Conservation (phyloP, 2,888 invertebrate genomes). For the Drosophila villosipedis region DNA sequence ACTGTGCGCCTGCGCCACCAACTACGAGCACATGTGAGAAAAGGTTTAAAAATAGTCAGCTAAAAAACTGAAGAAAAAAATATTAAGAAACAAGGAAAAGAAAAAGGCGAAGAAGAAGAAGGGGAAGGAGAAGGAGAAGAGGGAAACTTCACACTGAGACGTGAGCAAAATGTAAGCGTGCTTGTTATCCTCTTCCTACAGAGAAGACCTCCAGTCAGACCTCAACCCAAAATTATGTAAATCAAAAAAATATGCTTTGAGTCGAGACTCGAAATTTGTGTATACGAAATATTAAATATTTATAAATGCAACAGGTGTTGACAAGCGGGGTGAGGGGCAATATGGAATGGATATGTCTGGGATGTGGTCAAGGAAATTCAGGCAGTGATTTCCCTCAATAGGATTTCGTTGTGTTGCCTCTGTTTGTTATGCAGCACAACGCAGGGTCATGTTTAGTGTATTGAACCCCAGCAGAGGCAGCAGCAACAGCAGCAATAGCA, state of each 20-base stretch:
- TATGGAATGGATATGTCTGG: slow-evolving; percentile 6
- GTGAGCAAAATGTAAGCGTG: slow-evolving; percentile 71
- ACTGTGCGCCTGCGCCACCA: slow-evolving; percentile 30
- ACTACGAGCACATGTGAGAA: slow-evolving; percentile 35
- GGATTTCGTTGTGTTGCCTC: slow-evolving; percentile 28
- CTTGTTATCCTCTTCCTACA: slow-evolving; percentile 31
- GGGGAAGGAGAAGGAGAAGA: slow-evolving; percentile 19
- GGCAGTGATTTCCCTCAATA: slow-evolving; percentile 38
- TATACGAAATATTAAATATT: slow-evolving; percentile 42
- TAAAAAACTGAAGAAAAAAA: slow-evolving; percentile 9
- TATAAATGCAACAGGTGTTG: slow-evolving; percentile 77
- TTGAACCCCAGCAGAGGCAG: slow-evolving; percentile 46
- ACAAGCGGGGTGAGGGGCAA: neutral
- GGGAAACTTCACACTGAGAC: slow-evolving; percentile 65
- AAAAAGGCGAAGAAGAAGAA: neutral
- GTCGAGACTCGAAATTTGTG: slow-evolving; percentile 17
- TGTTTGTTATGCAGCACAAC: slow-evolving; percentile 53
- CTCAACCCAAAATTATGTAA: slow-evolving; percentile 73
- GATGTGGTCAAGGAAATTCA: slow-evolving; percentile 53
- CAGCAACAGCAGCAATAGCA: neutral
- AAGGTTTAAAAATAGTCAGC: slow-evolving; percentile 48
- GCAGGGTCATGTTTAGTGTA: slow-evolving; percentile 38
- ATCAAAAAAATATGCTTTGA: slow-evolving; percentile 26
- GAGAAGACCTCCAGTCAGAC: slow-evolving; percentile 14
- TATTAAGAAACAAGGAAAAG: slow-evolving; percentile 8